Evolutionary conservation across 2,888 invertebrate species (phyloP).

Genomic region (Diadegma fenestrale): DNA sequence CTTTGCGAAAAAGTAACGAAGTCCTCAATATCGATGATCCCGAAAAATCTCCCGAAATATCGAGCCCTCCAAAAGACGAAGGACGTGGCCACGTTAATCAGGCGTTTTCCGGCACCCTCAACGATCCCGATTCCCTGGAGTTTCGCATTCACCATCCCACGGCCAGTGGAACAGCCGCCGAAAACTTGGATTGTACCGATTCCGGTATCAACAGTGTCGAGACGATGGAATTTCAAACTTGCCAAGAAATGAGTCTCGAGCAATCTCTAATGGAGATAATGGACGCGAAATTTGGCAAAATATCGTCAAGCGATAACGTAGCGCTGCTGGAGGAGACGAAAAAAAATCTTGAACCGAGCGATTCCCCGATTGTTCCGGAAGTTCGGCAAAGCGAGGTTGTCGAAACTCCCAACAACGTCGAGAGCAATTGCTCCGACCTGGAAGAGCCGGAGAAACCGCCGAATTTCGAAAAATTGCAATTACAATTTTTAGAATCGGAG

Average conservation of each 20-base stretch:
- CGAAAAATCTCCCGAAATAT: not conserved
- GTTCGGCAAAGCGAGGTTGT: too few species aligned
- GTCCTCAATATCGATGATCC: conserved; percentile 16
- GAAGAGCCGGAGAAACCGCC: conserved; percentile 71
- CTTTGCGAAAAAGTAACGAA: conserved; percentile 51
- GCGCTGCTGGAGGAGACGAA: not conserved
- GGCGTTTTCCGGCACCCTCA: conserved; percentile 78
- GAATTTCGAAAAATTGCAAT: conserved; percentile 76
- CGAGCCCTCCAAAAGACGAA: not conserved
- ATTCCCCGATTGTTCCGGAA: not conserved
- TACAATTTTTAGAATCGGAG: conserved; percentile 71
- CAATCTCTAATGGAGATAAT: conserved; percentile 82
- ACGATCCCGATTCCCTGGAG: conserved; percentile 80
- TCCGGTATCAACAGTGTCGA: conserved; percentile 84
- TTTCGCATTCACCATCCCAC: conserved; percentile 73
- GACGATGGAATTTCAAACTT: conserved; percentile 82
- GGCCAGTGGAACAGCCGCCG: conserved; percentile 66
- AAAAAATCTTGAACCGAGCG: not conserved
- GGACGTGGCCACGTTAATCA: conserved; percentile 79
- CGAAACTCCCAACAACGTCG: not conserved
- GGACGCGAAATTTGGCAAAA: conserved; percentile 82
- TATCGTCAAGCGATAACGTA: conserved; percentile 70
- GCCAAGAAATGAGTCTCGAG: conserved; percentile 81
- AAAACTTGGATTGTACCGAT: conserved; percentile 80
- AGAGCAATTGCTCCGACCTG: conserved; percentile 30